Conservation (phyloP, 2,797 vertebrate genomes). For the Melanotaenia pygmaea region DNA sequence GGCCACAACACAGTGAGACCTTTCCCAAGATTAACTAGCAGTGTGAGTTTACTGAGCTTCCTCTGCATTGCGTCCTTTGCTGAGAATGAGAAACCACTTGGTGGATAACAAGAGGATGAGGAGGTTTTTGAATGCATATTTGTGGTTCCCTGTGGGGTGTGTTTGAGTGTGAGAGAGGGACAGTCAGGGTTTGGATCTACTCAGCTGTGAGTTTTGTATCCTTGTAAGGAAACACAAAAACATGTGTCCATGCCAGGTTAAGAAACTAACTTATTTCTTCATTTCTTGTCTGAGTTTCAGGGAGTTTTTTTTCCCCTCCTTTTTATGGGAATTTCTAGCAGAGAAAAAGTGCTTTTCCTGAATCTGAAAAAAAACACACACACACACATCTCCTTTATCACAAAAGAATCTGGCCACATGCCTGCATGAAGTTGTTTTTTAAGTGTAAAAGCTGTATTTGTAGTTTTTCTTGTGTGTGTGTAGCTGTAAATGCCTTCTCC, state of each 20-base stretch:
- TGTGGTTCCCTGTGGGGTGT: slow-evolving; percentile 63
- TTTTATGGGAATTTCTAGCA: background rate
- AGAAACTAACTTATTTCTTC: slow-evolving; percentile 2
- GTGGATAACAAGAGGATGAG: slow-evolving; percentile 42
- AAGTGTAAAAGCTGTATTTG: slow-evolving; percentile 9
- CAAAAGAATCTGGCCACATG: slow-evolving; percentile 28
- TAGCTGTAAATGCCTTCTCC: background rate
- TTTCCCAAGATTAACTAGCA: slow-evolving; percentile 27
- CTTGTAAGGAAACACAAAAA: slow-evolving; percentile 16
- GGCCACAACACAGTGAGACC: slow-evolving; percentile 25
- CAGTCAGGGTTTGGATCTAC: slow-evolving; percentile 49
- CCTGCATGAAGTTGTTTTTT: slow-evolving; percentile 23
- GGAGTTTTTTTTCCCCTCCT: background rate
- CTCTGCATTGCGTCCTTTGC: slow-evolving; percentile 17
- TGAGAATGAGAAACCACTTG: slow-evolving; percentile 45
- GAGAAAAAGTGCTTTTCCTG: background rate
- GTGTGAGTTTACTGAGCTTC: slow-evolving; percentile 28
- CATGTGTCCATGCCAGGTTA: slow-evolving; percentile 9
- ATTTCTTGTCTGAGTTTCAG: slow-evolving; percentile 1
- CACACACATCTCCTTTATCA: background rate
- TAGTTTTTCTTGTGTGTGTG: background rate
- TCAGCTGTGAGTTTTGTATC: slow-evolving; percentile 37
- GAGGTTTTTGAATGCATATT: slow-evolving; percentile 66
- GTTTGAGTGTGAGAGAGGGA: slow-evolving; percentile 53
- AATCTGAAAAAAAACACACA: background rate